These are phyloP conservation scores for Synergus laeviventris DNA, from an alignment of 2,888 invertebrate genomes.

Conservation along the genomic window DNA sequence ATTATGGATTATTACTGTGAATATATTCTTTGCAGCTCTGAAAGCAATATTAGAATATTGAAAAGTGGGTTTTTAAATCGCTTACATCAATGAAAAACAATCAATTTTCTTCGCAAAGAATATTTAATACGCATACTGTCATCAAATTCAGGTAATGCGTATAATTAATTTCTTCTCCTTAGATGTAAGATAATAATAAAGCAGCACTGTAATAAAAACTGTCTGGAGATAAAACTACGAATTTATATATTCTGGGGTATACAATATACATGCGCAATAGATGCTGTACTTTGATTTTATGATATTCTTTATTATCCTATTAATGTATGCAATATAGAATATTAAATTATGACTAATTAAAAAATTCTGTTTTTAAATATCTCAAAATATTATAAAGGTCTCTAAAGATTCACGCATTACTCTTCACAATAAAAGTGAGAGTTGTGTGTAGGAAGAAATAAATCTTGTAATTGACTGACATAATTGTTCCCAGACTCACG, in stretches of 20 bases:
- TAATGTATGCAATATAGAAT: neutral
- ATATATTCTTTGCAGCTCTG: neutral
- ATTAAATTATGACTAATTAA: neutral
- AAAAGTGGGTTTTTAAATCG: constrained; percentile 14
- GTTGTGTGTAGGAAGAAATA: neutral
- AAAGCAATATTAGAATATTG: constrained; percentile 28
- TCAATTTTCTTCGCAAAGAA: neutral
- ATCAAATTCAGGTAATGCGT: neutral
- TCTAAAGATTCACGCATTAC: neutral
- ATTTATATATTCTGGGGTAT: neutral
- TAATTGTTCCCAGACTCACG: neutral
- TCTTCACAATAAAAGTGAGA: neutral
- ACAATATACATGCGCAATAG: neutral
- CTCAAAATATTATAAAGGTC: neutral
- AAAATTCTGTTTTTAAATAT: neutral
- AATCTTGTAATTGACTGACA: neutral
- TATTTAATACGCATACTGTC: neutral
- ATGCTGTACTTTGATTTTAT: neutral
- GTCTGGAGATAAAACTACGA: neutral
- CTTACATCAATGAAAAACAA: neutral
- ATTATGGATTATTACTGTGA: neutral
- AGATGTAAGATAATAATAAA: too few species aligned
- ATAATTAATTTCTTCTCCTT: too few species aligned
- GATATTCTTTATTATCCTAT: neutral
- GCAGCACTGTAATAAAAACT: too few species aligned